Conservation (phyloP, 2,888 invertebrate species). For the Metacarcinus magister region DNA sequence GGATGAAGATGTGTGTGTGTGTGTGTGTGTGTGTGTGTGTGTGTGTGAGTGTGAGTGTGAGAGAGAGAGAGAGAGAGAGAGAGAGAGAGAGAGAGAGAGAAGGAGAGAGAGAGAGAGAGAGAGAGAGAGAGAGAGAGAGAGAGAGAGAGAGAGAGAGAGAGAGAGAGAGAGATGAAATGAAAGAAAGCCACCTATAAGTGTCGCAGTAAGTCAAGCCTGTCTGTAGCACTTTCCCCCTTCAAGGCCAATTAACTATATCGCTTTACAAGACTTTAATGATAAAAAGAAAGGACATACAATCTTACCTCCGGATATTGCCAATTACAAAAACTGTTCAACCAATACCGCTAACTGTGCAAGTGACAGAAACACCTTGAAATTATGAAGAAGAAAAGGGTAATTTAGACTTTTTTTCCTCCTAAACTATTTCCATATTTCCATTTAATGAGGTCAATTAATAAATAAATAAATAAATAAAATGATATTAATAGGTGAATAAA, state of each 20-base stretch:
- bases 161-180: neutral
- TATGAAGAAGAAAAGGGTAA: neutral
- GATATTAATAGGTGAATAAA: no score
- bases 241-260: neutral
- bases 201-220: neutral
- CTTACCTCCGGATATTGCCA: neutral
- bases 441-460: no score
- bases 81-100: slow-evolving; percentile 39
- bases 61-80: slow-evolving; percentile 33
- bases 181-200: neutral
- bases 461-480: no score
- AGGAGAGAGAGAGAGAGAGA: slow-evolving; percentile 15
- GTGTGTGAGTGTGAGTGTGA: neutral
- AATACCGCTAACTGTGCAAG: neutral
- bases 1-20: no score
- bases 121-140: slow-evolving; percentile 44
- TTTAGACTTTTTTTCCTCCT: no score
- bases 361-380: neutral
- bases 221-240: neutral
- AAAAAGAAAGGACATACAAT: neutral
- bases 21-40: no score
- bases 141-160: slow-evolving; percentile 30
- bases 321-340: slow-evolving; percentile 5
- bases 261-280: neutral
- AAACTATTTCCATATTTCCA: no score